A percentile compares a stretch with the other conserved stretches of the same genome.
These are phyloP conservation scores for Hemichromis elongatus DNA, from an alignment of 2,113 vertebrate genomes.

Conservation along the genomic window DNA sequence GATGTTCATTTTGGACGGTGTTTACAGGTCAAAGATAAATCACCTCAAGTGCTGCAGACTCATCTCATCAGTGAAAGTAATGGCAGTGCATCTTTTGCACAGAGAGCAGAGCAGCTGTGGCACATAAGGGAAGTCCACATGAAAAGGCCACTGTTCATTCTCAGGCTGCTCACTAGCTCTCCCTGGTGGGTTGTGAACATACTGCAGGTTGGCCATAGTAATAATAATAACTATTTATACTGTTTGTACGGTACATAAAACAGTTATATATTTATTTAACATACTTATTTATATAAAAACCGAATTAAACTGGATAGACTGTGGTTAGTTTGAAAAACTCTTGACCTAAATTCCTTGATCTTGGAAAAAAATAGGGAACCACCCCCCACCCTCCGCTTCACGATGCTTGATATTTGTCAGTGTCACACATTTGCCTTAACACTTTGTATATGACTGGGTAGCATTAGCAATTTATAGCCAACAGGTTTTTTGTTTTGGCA, in stretches of 20 bases:
- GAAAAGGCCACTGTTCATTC: background rate
- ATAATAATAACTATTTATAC: background rate
- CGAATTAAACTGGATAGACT: background rate
- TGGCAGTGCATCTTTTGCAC: background rate
- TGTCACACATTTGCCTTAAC: background rate
- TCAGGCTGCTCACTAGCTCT: background rate
- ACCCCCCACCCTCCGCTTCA: too few relatives aligned
- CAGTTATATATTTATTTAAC: background rate
- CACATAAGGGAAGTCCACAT: background rate
- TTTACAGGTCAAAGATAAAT: background rate
- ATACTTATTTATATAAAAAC: fast-evolving
- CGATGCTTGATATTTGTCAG: background rate
- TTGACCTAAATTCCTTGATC: background rate
- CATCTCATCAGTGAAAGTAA: background rate
- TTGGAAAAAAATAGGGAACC: too few relatives aligned
- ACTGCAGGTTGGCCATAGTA: background rate
- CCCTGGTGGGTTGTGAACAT: background rate
- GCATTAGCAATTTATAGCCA: background rate
- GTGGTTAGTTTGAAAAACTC: background rate
- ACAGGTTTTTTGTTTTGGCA: fast-evolving
- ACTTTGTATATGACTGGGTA: background rate
- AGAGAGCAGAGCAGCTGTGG: background rate
- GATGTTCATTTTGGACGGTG: too few relatives aligned
- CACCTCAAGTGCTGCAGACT: background rate
- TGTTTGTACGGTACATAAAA: background rate